These are phyloP conservation scores for Heliconius himera DNA, from an alignment of 1,140 invertebrate species.

Conservation along the genomic window DNA sequence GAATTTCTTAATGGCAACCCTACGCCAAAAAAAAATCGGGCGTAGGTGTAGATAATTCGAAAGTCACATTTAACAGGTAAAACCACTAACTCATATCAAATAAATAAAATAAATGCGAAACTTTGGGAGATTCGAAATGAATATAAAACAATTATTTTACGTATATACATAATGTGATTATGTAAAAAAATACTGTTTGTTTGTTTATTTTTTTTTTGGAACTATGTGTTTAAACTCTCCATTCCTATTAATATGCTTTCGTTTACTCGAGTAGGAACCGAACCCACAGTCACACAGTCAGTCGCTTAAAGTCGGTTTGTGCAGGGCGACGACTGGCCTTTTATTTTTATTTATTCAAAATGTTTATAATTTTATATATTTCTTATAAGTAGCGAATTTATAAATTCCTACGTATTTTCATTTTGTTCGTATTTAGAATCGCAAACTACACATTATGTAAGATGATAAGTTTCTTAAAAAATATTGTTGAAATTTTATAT, in stretches of 20 bases:
- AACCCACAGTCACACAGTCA: no score
- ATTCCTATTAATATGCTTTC: no score
- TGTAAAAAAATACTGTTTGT: neutral
- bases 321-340: no score
- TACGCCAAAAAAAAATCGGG: neutral
- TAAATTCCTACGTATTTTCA: no score
- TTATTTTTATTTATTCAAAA: no score
- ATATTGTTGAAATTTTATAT: neutral
- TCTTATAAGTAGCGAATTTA: no score
- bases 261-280: no score
- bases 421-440: neutral
- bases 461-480: neutral
- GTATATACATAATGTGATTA: neutral
- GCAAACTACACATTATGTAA: neutral
- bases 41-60: conserved; percentile 25
- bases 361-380: no score
- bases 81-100: conserved; percentile 30
- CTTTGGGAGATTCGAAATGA: conserved; percentile 31
- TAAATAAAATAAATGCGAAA: conserved; percentile 42
- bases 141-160: conserved; percentile 43
- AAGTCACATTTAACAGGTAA: conserved; percentile 37
- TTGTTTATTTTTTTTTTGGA: neutral
- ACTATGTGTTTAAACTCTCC: neutral
- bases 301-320: no score
- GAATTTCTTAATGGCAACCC: neutral